phyloP scores from a whole-genome alignment of 2,888 invertebrate genomes.

The Andrena fulva region DNA sequence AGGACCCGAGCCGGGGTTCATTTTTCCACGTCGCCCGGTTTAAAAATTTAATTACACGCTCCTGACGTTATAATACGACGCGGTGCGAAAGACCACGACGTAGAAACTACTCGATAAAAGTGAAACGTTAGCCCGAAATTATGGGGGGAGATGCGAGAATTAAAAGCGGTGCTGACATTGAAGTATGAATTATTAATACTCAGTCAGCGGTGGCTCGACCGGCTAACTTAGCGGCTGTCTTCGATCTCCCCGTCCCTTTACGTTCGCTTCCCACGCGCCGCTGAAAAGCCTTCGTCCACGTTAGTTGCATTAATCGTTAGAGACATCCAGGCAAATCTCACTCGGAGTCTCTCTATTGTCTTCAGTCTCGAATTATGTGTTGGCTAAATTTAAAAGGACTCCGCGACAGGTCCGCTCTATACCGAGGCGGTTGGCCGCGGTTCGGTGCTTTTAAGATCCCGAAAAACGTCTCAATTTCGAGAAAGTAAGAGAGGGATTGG shows the following conservation, averaged over 20 bases:
- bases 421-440: no score
- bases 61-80: slow-evolving; percentile 50
- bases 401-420: no score
- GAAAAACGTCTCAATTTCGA: neutral
- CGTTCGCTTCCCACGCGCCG: slow-evolving; percentile 29
- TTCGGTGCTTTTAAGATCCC: neutral
- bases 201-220: slow-evolving; percentile 38
- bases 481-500: neutral
- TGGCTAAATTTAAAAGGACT: no score
- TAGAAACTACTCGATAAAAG: slow-evolving; percentile 57
- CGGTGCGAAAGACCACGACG: slow-evolving; percentile 26
- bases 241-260: slow-evolving; percentile 30
- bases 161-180: slow-evolving; percentile 66
- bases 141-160: slow-evolving; percentile 61
- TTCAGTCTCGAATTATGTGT: no score
- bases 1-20: slow-evolving; percentile 7
- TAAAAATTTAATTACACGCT: slow-evolving; percentile 62
- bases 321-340: no score
- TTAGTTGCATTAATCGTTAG: neutral
- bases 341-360: no score
- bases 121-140: slow-evolving; percentile 71
- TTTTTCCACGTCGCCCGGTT: slow-evolving; percentile 55
- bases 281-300: neutral
- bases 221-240: slow-evolving; percentile 20
- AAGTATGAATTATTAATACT: slow-evolving; percentile 72